Evolutionary conservation across 1,140 invertebrate species (phyloP), one percentile per base, ranked within the genome.

Genomic region (Phocides pigmalion): DNA sequence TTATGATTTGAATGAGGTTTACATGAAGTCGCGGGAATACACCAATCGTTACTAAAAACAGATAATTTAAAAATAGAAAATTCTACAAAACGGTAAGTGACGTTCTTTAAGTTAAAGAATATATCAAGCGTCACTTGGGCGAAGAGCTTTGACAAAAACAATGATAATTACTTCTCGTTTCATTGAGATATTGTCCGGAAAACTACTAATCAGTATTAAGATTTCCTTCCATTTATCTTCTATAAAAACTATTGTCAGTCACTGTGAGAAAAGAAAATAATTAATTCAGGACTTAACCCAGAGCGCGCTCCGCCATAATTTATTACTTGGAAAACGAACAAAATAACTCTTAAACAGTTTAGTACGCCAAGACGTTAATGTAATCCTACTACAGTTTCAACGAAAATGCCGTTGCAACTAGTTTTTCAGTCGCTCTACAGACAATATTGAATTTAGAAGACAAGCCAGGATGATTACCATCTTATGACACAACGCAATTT

Each of bases 261-360:
- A 53, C 61, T 35, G 28, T 35, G 35, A 46, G 53, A 68, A 68
- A 74, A 68, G 70, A 67, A 78, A 75, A 66, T 72, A 79, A 76
- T 76, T 74, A 68, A 76, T 72, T 76, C 74, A 66, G 47, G 37
- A 56, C 64, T 77, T 59, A 71, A 63, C 66, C 64, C 42, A 41
- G 54, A 59, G 39, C 54, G 44, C 50, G 69, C 63, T 64, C 50
- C 59, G 44, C 64, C 61, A 68, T 76, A 76, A 79, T 79, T 79
- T 72, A 79, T 73, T 64, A 69, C 58, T 46, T 39, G 66, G 54
- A 70, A 74, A 76, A 74, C 62, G 62, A 67, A 69, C 64, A 78
- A 66, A 70, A 66, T 68, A 65, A 68, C 56, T 51, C 39, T 47
- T 66, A 68, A 79, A 70, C 66, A 66, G 69, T 74, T 72, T 72